A percentile compares a stretch with the other conserved stretches of the same genome.
phyloP scores from a whole-genome alignment of 2,797 vertebrate species.

The Acanthiza pusilla region DNA sequence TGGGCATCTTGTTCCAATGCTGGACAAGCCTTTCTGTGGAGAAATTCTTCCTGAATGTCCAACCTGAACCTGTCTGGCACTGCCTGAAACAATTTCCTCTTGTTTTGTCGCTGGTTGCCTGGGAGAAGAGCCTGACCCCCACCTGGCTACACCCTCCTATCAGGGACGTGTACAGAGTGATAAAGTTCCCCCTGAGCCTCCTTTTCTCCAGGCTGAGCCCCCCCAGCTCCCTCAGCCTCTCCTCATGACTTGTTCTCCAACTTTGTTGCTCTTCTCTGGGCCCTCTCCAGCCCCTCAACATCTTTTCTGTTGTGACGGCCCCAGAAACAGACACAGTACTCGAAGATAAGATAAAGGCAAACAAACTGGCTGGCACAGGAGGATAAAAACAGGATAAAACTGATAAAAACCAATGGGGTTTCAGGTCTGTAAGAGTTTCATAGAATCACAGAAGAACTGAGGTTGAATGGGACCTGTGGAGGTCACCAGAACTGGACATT shows the following conservation, averaged over 20 bases:
- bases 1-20: neutral
- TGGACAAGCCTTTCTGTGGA: neutral
- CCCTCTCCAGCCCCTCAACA: neutral
- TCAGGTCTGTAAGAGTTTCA: neutral
- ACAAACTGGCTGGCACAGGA: neutral
- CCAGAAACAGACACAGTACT: neutral
- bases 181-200: neutral
- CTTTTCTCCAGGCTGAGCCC: neutral
- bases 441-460: neutral
- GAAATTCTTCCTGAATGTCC: neutral
- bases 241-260: neutral
- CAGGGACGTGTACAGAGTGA: neutral
- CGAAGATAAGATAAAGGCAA: neutral
- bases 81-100: neutral
- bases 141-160: neutral
- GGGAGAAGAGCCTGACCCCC: accelerated
- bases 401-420: neutral
- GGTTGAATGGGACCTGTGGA: neutral
- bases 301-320: neutral
- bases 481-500: neutral
- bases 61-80: neutral
- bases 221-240: neutral
- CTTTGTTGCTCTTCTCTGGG: neutral
- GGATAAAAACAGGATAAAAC: neutral
- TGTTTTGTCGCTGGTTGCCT: accelerated